Base-by-base conservation (phyloP, 92 coral and sea anemone species). In the Hydrozoanthus gracilis region DNA sequence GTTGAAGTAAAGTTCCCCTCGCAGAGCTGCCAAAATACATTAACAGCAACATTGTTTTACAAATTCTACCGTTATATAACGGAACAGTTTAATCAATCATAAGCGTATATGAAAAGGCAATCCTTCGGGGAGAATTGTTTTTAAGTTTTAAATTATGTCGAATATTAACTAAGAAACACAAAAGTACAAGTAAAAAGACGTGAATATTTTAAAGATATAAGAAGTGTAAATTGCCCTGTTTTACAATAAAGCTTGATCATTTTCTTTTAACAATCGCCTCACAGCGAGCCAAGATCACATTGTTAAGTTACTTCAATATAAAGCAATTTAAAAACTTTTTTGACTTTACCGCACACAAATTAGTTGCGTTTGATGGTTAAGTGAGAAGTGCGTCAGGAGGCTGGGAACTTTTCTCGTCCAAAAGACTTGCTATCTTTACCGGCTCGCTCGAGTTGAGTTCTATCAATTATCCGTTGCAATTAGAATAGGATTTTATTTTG, bases 241-340 rank as follows among this genome's bases (percentile, higher is more conserved):
- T 85, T 87, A 17, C 18, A 65, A 54, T 4, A 35, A 66, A 58
- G 76, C 82, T 87, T 51, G 64, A 47, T 64, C 90, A 55, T 84
- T 82, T 90, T 75, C 54, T 75, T 75, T 67, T 75, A 78, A 73
- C 78, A 73, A 88, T 87, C 86, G 71, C 70, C 78, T 87, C 91
- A 79, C 89, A 75, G 88, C 86, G 83, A 50, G 8, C 61, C 13
- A 16, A 58, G 88, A 61, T 82, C 72, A 44, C 75, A 92, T 95
- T 95, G 95, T 92, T 78, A 77, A 66, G 35, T 12, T 49, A 56
- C 79, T 90, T 92, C 92, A 78, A 94, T 79, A 84, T 74, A 68
- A 77, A 67, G 79, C 76, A 87, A 89, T 89, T 91, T 91, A 73
- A 77, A 67, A 39, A 27, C 79, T 76, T 87, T 62, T 61, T 45